A percentile compares a stretch with the other conserved stretches of the same genome.
These are phyloP conservation scores for Aphidius gifuensis DNA, from an alignment of 1,140 invertebrate species.

Conservation along the genomic window DNA sequence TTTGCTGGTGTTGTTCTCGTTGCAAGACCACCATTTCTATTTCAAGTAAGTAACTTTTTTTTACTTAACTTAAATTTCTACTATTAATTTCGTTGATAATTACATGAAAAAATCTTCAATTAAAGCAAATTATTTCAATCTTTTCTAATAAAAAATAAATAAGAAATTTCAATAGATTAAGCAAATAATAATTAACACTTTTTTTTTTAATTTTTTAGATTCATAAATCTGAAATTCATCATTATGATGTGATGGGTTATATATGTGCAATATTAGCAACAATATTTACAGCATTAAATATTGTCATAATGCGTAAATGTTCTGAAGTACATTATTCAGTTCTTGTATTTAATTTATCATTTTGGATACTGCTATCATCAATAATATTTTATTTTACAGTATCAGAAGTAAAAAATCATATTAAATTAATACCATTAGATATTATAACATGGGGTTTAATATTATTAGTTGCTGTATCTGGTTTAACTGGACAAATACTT, in stretches of 20 bases:
- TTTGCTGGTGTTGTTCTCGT: constrained; percentile 57
- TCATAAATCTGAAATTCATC: constrained; percentile 17
- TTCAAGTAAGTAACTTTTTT: constrained; percentile 40
- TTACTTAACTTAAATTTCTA: constrained; percentile 10
- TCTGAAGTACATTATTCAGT: constrained; percentile 56
- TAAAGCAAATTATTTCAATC: no score
- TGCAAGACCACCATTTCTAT: constrained; percentile 57
- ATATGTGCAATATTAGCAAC: constrained; percentile 53
- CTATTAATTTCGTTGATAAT: neutral
- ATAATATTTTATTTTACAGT: constrained; percentile 42
- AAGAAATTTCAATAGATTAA: no score
- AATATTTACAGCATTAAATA: constrained; percentile 56
- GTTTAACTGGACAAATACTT: constrained; percentile 52
- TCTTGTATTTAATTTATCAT: constrained; percentile 53
- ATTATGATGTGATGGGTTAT: constrained; percentile 54
- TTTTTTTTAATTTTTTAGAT: neutral
- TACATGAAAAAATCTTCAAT: neutral
- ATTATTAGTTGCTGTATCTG: constrained; percentile 42
- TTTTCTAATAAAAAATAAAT: no score
- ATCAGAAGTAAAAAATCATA: constrained; percentile 34
- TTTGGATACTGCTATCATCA: constrained; percentile 50
- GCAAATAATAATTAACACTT: no score
- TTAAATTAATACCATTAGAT: constrained; percentile 37
- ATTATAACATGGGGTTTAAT: constrained; percentile 49
- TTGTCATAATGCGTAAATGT: constrained; percentile 57